These are phyloP conservation scores for Drosophila biarmipes DNA, from an alignment of 1,140 invertebrate genomes.

Conservation along the genomic window DNA sequence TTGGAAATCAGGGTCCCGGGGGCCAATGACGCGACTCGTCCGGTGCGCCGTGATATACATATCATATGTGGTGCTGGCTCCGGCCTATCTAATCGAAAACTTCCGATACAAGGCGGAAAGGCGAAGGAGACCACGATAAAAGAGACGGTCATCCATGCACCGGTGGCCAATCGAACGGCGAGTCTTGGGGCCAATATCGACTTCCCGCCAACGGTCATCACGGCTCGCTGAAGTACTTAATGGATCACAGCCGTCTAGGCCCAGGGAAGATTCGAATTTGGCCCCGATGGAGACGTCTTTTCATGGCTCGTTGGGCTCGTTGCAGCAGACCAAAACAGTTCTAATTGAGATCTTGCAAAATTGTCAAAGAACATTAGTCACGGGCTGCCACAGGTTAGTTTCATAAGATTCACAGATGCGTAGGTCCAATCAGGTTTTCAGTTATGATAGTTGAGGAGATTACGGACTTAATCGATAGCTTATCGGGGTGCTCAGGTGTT, in stretches of 20 bases:
- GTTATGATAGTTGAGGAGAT: not conserved
- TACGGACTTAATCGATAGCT: not conserved
- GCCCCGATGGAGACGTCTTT: not conserved
- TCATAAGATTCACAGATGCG: not conserved
- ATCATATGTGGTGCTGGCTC: not conserved
- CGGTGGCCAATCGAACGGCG: conserved; percentile 17
- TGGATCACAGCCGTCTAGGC: not conserved
- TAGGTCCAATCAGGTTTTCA: no score
- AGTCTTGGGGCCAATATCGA: not conserved
- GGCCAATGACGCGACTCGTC: conserved; percentile 21
- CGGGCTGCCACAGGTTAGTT: no score
- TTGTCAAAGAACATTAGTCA: not conserved
- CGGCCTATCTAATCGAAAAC: conserved; percentile 69
- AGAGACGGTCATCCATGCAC: conserved; percentile 24
- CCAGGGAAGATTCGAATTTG: not conserved
- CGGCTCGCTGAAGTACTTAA: conserved; percentile 8
- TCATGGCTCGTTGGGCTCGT: conserved; percentile 1
- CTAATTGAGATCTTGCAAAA: conserved; percentile 6
- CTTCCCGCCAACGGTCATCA: not conserved
- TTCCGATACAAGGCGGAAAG: conserved; percentile 61
- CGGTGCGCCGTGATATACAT: not conserved
- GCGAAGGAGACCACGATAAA: conserved; percentile 11
- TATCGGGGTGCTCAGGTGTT: conserved; percentile 2
- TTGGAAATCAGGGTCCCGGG: conserved; percentile 28
- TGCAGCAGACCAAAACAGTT: conserved; percentile 19